phyloP scores from a whole-genome alignment of 2,888 invertebrate species.

The Eupithecia vulgata region DNA sequence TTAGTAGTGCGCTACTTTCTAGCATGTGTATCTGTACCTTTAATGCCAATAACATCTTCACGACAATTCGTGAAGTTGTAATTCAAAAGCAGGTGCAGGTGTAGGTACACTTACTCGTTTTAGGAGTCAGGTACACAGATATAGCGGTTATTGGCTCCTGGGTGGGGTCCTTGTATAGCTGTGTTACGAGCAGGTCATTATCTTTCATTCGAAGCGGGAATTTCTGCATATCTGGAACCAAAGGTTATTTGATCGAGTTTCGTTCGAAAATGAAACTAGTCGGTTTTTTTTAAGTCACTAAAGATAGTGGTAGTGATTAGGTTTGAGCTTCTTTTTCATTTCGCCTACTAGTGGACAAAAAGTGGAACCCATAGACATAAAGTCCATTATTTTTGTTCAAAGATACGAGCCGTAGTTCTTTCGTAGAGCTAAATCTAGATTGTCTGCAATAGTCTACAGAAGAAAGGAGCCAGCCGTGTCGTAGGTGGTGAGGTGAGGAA shows the following conservation, averaged over 20 bases:
- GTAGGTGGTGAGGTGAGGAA: conserved; percentile 96
- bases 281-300: background rate
- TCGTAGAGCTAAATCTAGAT: too few species aligned
- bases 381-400: too few species aligned
- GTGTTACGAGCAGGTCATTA: conserved; percentile 98
- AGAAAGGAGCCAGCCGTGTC: conserved; percentile 99
- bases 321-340: background rate
- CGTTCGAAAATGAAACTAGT: background rate
- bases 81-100: too few species aligned
- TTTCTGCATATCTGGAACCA: conserved; percentile 97
- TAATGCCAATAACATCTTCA: too few species aligned
- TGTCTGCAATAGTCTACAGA: conserved; percentile 61
- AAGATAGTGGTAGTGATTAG: background rate
- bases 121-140: conserved; percentile 99
- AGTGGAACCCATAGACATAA: too few species aligned
- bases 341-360: too few species aligned
- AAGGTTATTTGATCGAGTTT: background rate
- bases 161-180: conserved; percentile 96
- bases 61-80: too few species aligned
- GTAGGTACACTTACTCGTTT: conserved; percentile 91
- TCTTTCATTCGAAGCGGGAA: conserved; percentile 99
- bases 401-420: too few species aligned
- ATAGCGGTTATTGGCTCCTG: conserved; percentile 98
- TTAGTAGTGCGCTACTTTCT: too few species aligned
- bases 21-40: too few species aligned